These are phyloP conservation scores for Trichonephila clavata DNA, from an alignment of 1,140 invertebrate species.

Conservation along the genomic window DNA sequence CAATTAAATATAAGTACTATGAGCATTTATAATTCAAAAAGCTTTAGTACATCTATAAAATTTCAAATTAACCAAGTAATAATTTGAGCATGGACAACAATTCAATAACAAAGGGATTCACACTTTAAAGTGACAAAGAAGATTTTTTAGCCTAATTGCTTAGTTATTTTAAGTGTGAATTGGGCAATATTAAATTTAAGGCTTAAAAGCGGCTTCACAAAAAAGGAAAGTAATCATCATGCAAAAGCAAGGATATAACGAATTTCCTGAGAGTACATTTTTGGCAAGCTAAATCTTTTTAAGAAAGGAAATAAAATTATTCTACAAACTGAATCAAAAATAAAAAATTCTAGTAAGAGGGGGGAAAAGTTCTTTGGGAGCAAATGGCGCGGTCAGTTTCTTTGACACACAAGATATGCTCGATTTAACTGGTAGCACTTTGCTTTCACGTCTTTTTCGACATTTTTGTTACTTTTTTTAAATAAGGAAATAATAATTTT, in stretches of 20 bases:
- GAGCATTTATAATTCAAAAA: too few relatives aligned
- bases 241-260: background rate
- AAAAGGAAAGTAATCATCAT: background rate
- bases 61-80: too few relatives aligned
- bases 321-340: background rate
- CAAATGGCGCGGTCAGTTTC: constrained; percentile 62
- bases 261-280: background rate
- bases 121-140: too few relatives aligned
- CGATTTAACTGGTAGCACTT: constrained; percentile 53
- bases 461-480: background rate
- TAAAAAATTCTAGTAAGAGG: background rate
- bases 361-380: background rate
- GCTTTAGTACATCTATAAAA: too few relatives aligned
- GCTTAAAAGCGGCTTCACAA: too few relatives aligned
- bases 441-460: background rate
- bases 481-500: background rate
- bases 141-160: too few relatives aligned
- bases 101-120: too few relatives aligned
- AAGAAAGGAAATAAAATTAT: background rate
- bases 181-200: too few relatives aligned
- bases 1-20: too few relatives aligned
- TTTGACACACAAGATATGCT: constrained; percentile 46
- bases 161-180: too few relatives aligned
- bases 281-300: background rate
- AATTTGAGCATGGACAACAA: too few relatives aligned